Percentiles rank a stretch among this genome's conserved stretches.
phyloP scores from a whole-genome alignment of 2,888 invertebrate species.

The Ypsolopha scabrella region DNA sequence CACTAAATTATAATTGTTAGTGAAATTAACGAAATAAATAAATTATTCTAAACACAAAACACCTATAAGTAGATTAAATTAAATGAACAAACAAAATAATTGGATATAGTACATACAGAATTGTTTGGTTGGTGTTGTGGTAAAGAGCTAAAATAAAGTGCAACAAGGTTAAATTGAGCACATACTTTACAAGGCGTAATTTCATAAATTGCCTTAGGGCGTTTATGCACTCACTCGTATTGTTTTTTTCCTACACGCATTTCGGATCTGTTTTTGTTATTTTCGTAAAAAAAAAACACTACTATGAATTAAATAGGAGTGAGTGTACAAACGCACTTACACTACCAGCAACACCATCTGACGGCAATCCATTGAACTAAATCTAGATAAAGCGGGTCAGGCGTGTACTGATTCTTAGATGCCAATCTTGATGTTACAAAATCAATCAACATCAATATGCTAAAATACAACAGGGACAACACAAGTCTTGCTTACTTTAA shows the following conservation, averaged over 20 bases:
- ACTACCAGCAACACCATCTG: neutral
- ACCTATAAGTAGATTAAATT: constrained; percentile 17
- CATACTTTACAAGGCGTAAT: too few species aligned
- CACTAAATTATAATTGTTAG: constrained; percentile 48
- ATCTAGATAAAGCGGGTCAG: constrained; percentile 23
- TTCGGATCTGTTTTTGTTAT: too few species aligned
- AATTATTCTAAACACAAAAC: constrained; percentile 52
- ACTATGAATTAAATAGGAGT: too few species aligned
- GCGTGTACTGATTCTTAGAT: constrained; percentile 14
- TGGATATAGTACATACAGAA: neutral
- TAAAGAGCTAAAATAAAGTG: too few species aligned
- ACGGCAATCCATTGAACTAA: neutral
- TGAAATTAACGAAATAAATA: constrained; percentile 37
- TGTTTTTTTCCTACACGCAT: too few species aligned
- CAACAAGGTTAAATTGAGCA: too few species aligned
- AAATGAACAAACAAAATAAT: constrained; percentile 24
- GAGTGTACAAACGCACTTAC: too few species aligned
- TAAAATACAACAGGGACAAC: constrained; percentile 31
- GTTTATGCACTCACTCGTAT: too few species aligned
- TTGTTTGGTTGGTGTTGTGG: neutral
- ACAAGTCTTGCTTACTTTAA: constrained; percentile 27
- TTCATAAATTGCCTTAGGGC: too few species aligned
- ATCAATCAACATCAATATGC: neutral
- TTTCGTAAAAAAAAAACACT: too few species aligned
- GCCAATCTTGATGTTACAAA: constrained; percentile 2